A percentile compares a stretch with the other conserved stretches of the same genome.
phyloP scores from a whole-genome alignment of 2,113 vertebrate species.

The Echinops telfairi region DNA sequence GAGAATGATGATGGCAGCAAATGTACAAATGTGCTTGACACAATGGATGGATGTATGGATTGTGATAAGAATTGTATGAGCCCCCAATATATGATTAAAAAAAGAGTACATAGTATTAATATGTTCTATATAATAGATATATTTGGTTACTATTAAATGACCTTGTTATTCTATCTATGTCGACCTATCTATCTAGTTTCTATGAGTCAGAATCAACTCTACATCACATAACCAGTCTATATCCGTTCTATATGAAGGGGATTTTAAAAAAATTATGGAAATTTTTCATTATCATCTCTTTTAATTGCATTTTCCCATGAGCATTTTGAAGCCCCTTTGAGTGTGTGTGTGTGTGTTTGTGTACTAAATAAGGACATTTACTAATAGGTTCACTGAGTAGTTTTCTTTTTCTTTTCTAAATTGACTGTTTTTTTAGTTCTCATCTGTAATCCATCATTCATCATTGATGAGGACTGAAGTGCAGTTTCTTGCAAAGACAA shows the following conservation, averaged over 20 bases:
- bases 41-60: too few species aligned
- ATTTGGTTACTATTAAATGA: neutral
- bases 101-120: too few species aligned
- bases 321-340: too few species aligned
- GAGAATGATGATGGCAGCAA: too few species aligned
- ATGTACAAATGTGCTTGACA: too few species aligned
- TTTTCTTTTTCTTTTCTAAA: constrained; percentile 1
- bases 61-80: too few species aligned
- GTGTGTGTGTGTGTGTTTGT: too few species aligned
- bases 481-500: too few species aligned
- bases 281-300: too few species aligned
- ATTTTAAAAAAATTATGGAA: too few species aligned
- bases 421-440: neutral
- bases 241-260: neutral
- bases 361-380: neutral
- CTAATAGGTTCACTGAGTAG: neutral
- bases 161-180: neutral
- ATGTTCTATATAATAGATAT: neutral
- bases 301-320: too few species aligned
- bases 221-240: neutral
- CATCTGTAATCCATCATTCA: neutral
- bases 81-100: too few species aligned
- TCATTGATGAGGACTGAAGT: neutral
- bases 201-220: neutral
- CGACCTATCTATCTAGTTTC: neutral